Base-by-base conservation (phyloP, 2,113 vertebrate species). In the Gopherus flavomarginatus region DNA sequence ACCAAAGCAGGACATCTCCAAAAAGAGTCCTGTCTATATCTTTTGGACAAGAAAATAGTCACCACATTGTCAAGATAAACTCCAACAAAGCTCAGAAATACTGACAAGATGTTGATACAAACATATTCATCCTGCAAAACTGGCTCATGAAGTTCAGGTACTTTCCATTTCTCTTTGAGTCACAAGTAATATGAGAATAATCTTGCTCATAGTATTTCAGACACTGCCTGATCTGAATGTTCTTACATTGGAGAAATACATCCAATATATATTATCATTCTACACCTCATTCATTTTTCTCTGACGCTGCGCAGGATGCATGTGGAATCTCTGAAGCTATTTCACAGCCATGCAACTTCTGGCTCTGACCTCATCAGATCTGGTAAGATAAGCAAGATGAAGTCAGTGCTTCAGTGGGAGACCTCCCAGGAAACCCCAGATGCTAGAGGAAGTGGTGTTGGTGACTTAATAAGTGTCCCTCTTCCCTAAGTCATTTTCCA, bases 191-290 rank as follows among this genome's bases (percentile, higher is more conserved):
- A 44, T 26, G 22, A 84, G 81, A 83, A 87, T 92, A 52, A 91
- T 94, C 84, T 88, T 91, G 26, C 14, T 5, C 26, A 84, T 77
- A 79, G 35, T 96, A 75, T 94, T 96, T 88, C 94, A 92, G 96
- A 88, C 87, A 93, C 2, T 19, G 89, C 12, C 84, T 95, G 92
- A 93, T 92, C 79, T 93, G 4, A 1, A 92, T 90, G 93, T 93
- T 96, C 91, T 93, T 86, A 95, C 77, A 82, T 88, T 96, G 92
- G 88, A 97, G 93, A 95, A 96, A 90, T 87, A 87, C 80, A 27
- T 38, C 62, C 50, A 97, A 78, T 29, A 78, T 29, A 78, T 26
- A 42, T 8, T 29, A 47, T 72, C 84, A 38, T 83, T 49, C 8
- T 81, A 79, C 90, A 95, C 91, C 52, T 88, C 84, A 90, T 77